Conservation (phyloP, 2,113 vertebrate genomes). For the Polypterus bichir region DNA sequence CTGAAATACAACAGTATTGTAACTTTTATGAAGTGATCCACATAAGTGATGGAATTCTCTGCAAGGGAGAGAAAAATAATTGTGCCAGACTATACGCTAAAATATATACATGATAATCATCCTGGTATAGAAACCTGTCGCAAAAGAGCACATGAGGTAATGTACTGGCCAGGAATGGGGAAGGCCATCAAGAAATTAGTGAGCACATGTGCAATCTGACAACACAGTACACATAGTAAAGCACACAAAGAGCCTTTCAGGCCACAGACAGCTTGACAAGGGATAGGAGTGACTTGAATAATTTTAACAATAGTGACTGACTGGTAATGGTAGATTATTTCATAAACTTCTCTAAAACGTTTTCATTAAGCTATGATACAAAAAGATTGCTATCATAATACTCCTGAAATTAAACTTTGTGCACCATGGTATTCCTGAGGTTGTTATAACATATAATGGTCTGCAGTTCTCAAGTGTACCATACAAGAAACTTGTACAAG, state of each 20-base stretch:
- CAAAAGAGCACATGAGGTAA: constrained; percentile 7
- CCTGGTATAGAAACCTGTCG: no score
- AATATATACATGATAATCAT: constrained; percentile 12
- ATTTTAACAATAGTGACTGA: constrained; percentile 7
- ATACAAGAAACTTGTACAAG: constrained; percentile 12
- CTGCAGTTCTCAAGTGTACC: constrained; percentile 2
- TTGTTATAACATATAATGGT: constrained; percentile 11
- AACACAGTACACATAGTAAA: constrained; percentile 6
- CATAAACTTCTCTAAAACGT: constrained; percentile 8
- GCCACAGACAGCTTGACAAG: constrained; percentile 12
- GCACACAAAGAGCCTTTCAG: constrained; percentile 6
- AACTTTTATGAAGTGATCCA: constrained; percentile 12
- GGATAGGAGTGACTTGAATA: constrained; percentile 12
- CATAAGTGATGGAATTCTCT: constrained; percentile 5
- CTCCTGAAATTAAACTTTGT: constrained; percentile 12
- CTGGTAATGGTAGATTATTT: constrained; percentile 12
- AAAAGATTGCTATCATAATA: constrained; percentile 5
- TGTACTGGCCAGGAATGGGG: constrained; percentile 14
- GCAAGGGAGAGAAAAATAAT: constrained; percentile 15
- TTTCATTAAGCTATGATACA: constrained; percentile 15
- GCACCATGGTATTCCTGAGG: constrained; percentile 12
- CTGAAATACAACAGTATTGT: constrained; percentile 11
- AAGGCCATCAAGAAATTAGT: constrained; percentile 4
- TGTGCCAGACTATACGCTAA: constrained; percentile 7
- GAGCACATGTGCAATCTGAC: constrained; percentile 9